Base-by-base conservation (phyloP, 2,113 vertebrate genomes). In the Ciconia maguari region DNA sequence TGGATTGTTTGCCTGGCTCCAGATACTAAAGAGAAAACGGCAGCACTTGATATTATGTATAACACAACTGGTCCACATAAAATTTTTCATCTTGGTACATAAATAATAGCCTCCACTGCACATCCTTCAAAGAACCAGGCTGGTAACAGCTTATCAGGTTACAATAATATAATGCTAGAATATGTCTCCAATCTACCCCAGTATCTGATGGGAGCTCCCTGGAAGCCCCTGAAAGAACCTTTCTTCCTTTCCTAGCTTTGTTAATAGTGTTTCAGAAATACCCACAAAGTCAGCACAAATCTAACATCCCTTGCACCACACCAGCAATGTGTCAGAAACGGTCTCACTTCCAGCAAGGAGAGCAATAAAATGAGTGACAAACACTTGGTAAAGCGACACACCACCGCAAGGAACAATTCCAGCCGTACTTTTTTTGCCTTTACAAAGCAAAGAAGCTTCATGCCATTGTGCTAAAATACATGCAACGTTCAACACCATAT, bases 401-500 rank as follows among this genome's bases (percentile, higher is more conserved):
- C 55, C 65, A 82, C 26, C 0, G 22, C 79, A 83, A 62, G 68
- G 65, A 89, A 65, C 93, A 65, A 60, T 19, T 95, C 94, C 90
- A 87, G 58, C 69, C 65, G 66, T 5, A 52, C 78, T 78, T 83
- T 25, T 83, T 80, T 74, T 70, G 25, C 68, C 32, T 89, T 62
- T 79, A 91, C 82, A 94, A 80, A 90, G 81, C 90, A 71, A 95
- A 96, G 94, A 41, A 94, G 62, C 58, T 54, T 93, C 80, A 95
- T 92, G 87, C 94, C 78, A 25, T 65, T 79, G 58, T 80, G 94
- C 89, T 79, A 89, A 54, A 83, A 77, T 34, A 89, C 78, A 91
- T 95, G 75, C 92, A 88, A 91, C 1, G 15, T 76, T 87, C 87
- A 93, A 79, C 68, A 93, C 86, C 68, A 18, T 58, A 89, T n/a